phyloP scores from a whole-genome alignment of 1,140 invertebrate species.

The Diuraphis noxia region DNA sequence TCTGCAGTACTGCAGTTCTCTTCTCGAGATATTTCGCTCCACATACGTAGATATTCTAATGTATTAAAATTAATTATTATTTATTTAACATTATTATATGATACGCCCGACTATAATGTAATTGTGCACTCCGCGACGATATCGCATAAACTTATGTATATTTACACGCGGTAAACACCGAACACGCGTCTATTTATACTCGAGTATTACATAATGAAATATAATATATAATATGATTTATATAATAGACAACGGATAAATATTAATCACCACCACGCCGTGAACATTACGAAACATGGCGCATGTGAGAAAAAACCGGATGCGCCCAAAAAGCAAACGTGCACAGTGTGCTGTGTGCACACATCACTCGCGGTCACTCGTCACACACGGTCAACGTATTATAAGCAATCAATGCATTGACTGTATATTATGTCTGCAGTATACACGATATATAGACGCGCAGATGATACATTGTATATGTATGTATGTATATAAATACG shows the following conservation, averaged over 20 bases:
- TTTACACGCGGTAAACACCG: not conserved
- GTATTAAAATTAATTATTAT: not conserved
- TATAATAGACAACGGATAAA: conserved; percentile 16
- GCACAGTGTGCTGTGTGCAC: no score
- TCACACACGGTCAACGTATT: conserved; percentile 7
- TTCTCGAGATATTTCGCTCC: conserved; percentile 7
- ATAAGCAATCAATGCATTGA: conserved; percentile 30
- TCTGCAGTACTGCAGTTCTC: not conserved
- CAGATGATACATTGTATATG: conserved; percentile 35
- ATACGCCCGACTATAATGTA: not conserved
- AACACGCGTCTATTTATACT: not conserved
- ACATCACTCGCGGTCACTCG: not conserved
- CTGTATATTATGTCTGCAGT: not conserved
- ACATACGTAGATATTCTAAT: not conserved
- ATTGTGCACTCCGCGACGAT: not conserved
- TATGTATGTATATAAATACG: not conserved
- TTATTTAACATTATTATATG: not conserved
- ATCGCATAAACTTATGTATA: not conserved
- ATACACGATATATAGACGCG: not conserved
- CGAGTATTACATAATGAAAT: not conserved
- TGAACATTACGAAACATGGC: conserved; percentile 28
- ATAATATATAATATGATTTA: not conserved
- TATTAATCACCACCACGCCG: conserved; percentile 28
- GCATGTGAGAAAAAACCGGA: conserved; percentile 45
- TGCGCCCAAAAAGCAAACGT: not conserved